Evolutionary conservation across 2,797 vertebrate genomes (phyloP), one percentile per base, ranked within the genome.

Genomic region (Danio aesculapii): DNA sequence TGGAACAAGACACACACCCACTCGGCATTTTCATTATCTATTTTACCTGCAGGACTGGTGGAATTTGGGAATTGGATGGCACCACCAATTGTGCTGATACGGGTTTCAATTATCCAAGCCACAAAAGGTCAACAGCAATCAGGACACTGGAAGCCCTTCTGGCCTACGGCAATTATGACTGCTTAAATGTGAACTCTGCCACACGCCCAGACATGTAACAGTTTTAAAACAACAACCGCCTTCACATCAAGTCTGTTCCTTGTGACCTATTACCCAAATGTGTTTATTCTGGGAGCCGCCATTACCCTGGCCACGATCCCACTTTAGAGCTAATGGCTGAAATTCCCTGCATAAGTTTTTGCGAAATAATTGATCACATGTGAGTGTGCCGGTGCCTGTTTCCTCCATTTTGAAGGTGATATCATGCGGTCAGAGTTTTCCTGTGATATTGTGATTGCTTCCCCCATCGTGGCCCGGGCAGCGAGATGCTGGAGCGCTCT

Each of bases 331-430:
- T 95, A 95, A 95, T 95, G 92, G 93, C 87, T 86, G 87, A 92
- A 92, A 91, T 89, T 88, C 84, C 88, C 88, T 75, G 84, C 57
- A 64, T 85, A 84, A 53, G 39, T 88, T 85, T 85, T 81, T 85
- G 81, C 85, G 79, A 93, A 94, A 94, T 94, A 95, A 95, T 95
- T 94, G 93, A 92, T 94, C 77, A 50, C 94, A 94, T 94, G 87
- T 94, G 94, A 93, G 91, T 87, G 83, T 80, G 88, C 90, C 89
- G 91, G 91, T 91, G 92, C 88, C 85, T 83, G 92, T 91, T 93
- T 94, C 90, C 90, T 90, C 92, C 87, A 89, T 93, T 93, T 91
- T 85, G 88, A 91, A 89, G 91, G 91, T 93, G 92, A 93, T 94
- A 94, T 93, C 90, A 93, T 86, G 82, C 62, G 85, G 89, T 91